These are phyloP conservation scores for Dolichopus griseipennis DNA, from an alignment of 2,888 invertebrate genomes.

Conservation along the genomic window DNA sequence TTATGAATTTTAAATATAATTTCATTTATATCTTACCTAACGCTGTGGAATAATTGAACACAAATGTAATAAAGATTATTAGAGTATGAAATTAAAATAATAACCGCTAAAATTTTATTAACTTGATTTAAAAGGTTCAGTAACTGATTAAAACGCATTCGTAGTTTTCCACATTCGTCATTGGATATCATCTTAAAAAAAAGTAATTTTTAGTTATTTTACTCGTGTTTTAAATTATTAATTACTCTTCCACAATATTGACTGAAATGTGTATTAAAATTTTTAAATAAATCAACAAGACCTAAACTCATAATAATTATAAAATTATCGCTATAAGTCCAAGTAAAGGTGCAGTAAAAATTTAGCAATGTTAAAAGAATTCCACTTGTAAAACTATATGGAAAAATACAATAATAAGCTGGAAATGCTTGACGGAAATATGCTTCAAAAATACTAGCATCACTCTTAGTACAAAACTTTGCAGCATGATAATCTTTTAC, in stretches of 20 bases:
- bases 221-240: not conserved
- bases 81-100: slow-evolving; percentile 55
- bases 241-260: slow-evolving; percentile 23
- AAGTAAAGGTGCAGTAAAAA: slow-evolving; percentile 48
- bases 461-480: slow-evolving; percentile 26
- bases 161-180: slow-evolving; percentile 53
- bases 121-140: slow-evolving; percentile 47
- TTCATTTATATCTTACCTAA: slow-evolving; percentile 46
- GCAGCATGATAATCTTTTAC: slow-evolving; percentile 48
- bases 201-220: not conserved
- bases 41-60: slow-evolving; percentile 56
- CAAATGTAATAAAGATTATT: slow-evolving; percentile 64
- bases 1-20: too few species aligned
- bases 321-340: slow-evolving; percentile 61
- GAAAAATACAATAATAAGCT: slow-evolving; percentile 47
- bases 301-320: slow-evolving; percentile 58
- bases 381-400: slow-evolving; percentile 47
- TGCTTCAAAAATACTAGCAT: slow-evolving; percentile 30
- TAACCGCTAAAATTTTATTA: slow-evolving; percentile 49
- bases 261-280: slow-evolving; percentile 43
- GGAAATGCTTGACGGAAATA: slow-evolving; percentile 43
- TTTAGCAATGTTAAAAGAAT: slow-evolving; percentile 39
- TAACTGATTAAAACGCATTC: slow-evolving; percentile 50
- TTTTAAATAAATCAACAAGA: slow-evolving; percentile 51
- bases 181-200: slow-evolving; percentile 48